Percentiles rank a stretch among this genome's conserved stretches.
These are phyloP conservation scores for Excalfactoria chinensis DNA, from an alignment of 2,113 vertebrate species.

Conservation along the genomic window DNA sequence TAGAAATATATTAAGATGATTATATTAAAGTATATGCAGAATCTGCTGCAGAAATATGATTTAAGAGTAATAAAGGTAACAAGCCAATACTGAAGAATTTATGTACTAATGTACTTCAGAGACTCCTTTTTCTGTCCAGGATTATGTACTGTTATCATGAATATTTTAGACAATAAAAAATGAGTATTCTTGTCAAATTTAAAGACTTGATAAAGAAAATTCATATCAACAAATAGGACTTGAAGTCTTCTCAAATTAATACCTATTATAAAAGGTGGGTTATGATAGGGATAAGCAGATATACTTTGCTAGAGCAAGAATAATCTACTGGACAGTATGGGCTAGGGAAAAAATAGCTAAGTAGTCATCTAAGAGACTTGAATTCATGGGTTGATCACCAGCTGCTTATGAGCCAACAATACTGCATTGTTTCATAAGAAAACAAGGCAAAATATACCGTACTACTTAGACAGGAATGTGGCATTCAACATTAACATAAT, in stretches of 20 bases:
- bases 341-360: background rate
- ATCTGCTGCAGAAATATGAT: background rate
- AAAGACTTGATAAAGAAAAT: background rate
- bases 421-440: background rate
- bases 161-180: background rate
- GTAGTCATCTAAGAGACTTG: background rate
- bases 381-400: background rate
- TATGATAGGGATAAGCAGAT: background rate
- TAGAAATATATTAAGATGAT: background rate
- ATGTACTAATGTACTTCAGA: background rate
- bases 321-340: background rate
- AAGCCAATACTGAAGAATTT: background rate
- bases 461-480: background rate
- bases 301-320: background rate
- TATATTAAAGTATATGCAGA: background rate
- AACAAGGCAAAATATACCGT: background rate
- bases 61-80: background rate
- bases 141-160: background rate
- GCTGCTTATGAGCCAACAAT: background rate
- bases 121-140: background rate
- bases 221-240: background rate
- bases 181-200: background rate
- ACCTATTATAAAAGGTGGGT: background rate
- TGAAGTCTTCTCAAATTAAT: background rate
- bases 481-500: background rate